phyloP scores from a whole-genome alignment of 2,888 invertebrate genomes.

The Epistrophella euchroma region DNA sequence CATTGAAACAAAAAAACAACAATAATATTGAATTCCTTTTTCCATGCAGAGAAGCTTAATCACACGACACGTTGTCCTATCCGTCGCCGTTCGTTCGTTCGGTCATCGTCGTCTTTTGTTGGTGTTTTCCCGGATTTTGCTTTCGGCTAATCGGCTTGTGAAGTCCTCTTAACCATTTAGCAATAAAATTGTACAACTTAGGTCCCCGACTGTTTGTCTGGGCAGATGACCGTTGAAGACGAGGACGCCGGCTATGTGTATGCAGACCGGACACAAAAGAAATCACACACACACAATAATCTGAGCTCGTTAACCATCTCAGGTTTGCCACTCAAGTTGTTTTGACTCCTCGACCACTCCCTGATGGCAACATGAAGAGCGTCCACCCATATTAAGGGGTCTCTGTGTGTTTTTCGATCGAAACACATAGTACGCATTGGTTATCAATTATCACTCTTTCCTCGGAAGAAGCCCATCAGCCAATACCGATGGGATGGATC shows the following conservation, averaged over 20 bases:
- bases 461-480: slow-evolving; percentile 39
- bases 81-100: background rate
- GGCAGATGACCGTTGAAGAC: background rate
- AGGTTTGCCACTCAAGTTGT: slow-evolving; percentile 55
- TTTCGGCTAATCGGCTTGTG: slow-evolving; percentile 58
- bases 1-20: slow-evolving; percentile 13
- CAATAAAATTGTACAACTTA: slow-evolving; percentile 63
- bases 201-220: slow-evolving; percentile 70
- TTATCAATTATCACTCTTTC: slow-evolving; percentile 65
- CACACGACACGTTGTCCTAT: slow-evolving; percentile 61
- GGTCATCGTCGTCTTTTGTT: background rate
- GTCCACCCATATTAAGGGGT: slow-evolving; percentile 6
- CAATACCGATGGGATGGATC: slow-evolving; percentile 33
- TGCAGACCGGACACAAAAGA: slow-evolving; percentile 1
- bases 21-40: slow-evolving; percentile 30
- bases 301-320: slow-evolving; percentile 59
- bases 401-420: slow-evolving; percentile 16
- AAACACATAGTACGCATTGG: slow-evolving; percentile 39
- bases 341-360: slow-evolving; percentile 69
- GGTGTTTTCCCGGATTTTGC: slow-evolving; percentile 57
- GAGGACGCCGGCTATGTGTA: background rate
- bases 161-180: slow-evolving; percentile 55
- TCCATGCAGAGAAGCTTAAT: slow-evolving; percentile 51
- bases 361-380: slow-evolving; percentile 20
- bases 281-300: slow-evolving; percentile 9